These are phyloP conservation scores for Doryteuthis pealeii DNA, from an alignment of 1,140 invertebrate species.

Conservation along the genomic window DNA sequence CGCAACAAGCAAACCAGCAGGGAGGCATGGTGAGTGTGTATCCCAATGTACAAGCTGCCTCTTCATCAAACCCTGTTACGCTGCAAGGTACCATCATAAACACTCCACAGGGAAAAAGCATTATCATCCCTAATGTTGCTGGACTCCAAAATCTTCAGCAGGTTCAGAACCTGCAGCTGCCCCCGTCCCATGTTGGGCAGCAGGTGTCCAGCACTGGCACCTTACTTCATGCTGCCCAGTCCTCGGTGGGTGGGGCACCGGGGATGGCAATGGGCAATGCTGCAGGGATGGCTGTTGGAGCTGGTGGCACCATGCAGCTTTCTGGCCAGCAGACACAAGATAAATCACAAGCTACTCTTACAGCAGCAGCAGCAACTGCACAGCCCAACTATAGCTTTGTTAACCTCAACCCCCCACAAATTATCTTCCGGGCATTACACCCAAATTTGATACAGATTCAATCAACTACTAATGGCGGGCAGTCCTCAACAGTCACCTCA, in stretches of 20 bases:
- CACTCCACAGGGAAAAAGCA: slow-evolving; percentile 43
- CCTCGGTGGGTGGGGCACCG: slow-evolving; percentile 8
- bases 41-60: slow-evolving; percentile 29
- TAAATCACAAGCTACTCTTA: neutral
- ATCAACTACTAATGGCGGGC: slow-evolving; percentile 8
- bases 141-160: slow-evolving; percentile 33
- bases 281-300: slow-evolving; percentile 21
- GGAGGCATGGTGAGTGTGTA: slow-evolving; percentile 21
- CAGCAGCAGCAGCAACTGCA: neutral
- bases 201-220: slow-evolving; percentile 14
- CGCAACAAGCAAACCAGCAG: slow-evolving; percentile 28
- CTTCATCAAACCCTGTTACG: slow-evolving; percentile 20
- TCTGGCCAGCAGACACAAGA: slow-evolving; percentile 5
- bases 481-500: slow-evolving; percentile 13
- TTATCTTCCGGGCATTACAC: slow-evolving; percentile 34
- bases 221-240: neutral
- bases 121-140: slow-evolving; percentile 36
- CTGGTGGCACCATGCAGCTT: slow-evolving; percentile 20
- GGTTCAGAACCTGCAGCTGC: slow-evolving; percentile 23
- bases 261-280: slow-evolving; percentile 18
- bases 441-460: slow-evolving; percentile 26
- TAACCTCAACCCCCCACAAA: slow-evolving; percentile 34
- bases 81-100: slow-evolving; percentile 42
- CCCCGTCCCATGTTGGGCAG: slow-evolving; percentile 24
- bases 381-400: slow-evolving; percentile 16